Base-by-base conservation (phyloP, 2,888 invertebrate species). In the Mimachlamys varia region DNA sequence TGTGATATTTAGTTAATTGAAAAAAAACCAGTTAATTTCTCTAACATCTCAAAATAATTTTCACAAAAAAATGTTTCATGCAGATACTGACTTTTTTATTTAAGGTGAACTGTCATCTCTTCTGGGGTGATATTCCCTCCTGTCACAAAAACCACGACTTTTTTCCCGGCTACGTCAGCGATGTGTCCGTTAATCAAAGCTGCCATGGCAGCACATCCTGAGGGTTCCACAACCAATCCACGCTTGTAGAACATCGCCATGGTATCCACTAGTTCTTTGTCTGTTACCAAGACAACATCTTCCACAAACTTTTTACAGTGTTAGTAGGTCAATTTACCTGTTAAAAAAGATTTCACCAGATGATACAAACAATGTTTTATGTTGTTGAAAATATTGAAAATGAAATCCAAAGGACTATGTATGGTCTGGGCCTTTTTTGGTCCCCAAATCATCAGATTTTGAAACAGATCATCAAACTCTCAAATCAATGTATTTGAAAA, bases 221-320 rank as follows among this genome's bases (percentile, higher is more conserved):
- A 95, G 13, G 96, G 96, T 92, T 96, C 96, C 19, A 96, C 96
- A 13, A 95, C 94, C 22, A 96, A 92, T 19, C 96, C 96, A 3
- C 94, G 89, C 10, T 94, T 90, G 91, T 95, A 95, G 62, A 96
- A 92, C 19, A 92, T 90, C 44, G 93, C 92, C 95, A 96, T 94
- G 88, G 95, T 93, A 5, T 93, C 88, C 0, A 95, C 62, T 87
- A 96, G 95, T 92, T 96, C 96, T 49, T 94, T 92, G 89, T 96
- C 96, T 15, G 94, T 93, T 17, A 96, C 96, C 22, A 96, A 93
- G 13, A 96, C 89, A 17, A 96, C 95, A 89, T 95, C 95, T n/a
- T 96, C 95, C 5, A 96, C 94, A 91, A 93, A 95, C 90, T 94
- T 89, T 50, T 92, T 93, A 91, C 96, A 96, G 58, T 95, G 94